Evolutionary conservation across 2,113 vertebrate species (phyloP).

Genomic region (Panthera leo): DNA sequence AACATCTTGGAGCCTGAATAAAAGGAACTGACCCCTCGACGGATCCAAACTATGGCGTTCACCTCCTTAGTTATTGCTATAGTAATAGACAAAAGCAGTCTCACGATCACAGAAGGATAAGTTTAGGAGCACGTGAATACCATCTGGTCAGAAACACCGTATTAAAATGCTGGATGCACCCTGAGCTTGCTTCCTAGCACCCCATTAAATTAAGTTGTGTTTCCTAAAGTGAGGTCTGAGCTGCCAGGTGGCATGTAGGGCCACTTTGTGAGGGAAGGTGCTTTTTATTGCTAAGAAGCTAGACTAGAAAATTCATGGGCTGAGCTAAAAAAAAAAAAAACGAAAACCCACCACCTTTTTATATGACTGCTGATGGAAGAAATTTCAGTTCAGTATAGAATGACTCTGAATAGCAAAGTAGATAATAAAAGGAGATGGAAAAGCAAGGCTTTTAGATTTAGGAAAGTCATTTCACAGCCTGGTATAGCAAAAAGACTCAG

Average conservation of each 20-base stretch:
- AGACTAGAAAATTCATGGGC: conserved; percentile 24
- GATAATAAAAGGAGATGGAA: background rate
- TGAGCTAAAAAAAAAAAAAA: background rate
- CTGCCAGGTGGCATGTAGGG: conserved; percentile 16
- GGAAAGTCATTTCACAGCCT: background rate
- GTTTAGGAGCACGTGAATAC: background rate
- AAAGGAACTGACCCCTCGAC: background rate
- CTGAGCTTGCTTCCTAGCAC: conserved; percentile 18
- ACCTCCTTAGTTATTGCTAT: background rate
- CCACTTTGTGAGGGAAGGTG: conserved; percentile 21
- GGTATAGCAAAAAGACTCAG: background rate
- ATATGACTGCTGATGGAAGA: conserved; percentile 23
- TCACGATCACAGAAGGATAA: conserved; percentile 17
- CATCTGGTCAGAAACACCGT: conserved; percentile 27
- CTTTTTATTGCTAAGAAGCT: conserved; percentile 37
- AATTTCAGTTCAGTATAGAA: background rate
- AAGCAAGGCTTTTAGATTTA: background rate
- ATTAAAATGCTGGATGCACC: conserved; percentile 33
- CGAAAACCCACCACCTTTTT: background rate
- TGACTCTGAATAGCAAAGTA: conserved; percentile 14
- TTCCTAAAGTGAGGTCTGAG: conserved; percentile 48
- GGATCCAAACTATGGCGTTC: conserved; percentile 15
- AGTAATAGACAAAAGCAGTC: conserved; percentile 1
- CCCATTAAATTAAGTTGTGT: conserved; percentile 42
- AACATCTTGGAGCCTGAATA: background rate